These are phyloP conservation scores for Sarcophaga rosellei DNA, from an alignment of 2,888 invertebrate genomes.

Conservation along the genomic window DNA sequence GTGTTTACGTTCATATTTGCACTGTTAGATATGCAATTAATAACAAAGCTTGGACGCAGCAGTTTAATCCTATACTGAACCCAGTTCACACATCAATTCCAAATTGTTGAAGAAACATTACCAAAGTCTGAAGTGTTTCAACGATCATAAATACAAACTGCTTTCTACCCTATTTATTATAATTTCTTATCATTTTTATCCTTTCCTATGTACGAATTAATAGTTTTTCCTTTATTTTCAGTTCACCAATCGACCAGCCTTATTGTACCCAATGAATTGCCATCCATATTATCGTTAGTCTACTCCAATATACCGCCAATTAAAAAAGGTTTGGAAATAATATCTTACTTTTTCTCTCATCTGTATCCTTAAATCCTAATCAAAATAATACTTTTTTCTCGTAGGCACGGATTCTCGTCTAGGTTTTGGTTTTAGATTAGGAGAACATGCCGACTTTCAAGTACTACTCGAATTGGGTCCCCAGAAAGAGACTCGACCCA, in stretches of 20 bases:
- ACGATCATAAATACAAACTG: too few species aligned
- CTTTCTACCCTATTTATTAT: too few species aligned
- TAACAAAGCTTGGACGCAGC: too few species aligned
- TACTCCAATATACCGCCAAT: slow-evolving; percentile 93
- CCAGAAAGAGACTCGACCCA: slow-evolving; percentile 87
- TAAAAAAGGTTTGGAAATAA: slow-evolving; percentile 86
- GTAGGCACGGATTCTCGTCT: slow-evolving; percentile 90
- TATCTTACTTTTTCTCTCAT: too few species aligned
- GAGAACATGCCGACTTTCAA: slow-evolving; percentile 91
- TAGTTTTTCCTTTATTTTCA: slow-evolving; percentile 53
- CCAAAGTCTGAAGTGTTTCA: too few species aligned
- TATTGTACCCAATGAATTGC: slow-evolving; percentile 90
- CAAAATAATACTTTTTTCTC: not conserved
- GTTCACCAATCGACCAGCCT: slow-evolving; percentile 84
- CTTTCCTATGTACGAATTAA: not conserved
- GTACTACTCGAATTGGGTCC: slow-evolving; percentile 89
- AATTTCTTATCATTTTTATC: not conserved
- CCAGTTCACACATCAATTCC: too few species aligned
- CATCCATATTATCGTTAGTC: slow-evolving; percentile 89
- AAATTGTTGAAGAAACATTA: too few species aligned
- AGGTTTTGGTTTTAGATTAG: slow-evolving; percentile 90
- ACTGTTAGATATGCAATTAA: too few species aligned
- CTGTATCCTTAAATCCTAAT: not conserved
- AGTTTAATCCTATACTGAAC: too few species aligned
- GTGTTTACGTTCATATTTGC: too few species aligned